Base-by-base conservation (phyloP, 2,113 vertebrate species). In the Sinocyclocheilus rhinocerous region DNA sequence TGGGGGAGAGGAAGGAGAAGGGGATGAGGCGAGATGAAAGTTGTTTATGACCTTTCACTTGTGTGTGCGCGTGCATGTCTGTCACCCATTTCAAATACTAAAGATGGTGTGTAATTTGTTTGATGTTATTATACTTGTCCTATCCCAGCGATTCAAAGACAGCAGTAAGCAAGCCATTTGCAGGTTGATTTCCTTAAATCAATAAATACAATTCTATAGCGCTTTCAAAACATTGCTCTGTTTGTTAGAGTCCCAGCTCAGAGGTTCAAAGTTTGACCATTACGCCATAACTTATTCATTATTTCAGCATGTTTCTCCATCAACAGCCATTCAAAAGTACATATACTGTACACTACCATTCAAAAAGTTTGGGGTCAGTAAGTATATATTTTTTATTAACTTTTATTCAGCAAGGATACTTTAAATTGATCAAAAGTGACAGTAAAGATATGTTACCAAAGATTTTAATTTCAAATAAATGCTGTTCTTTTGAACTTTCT, bases 1-100 rank as follows among this genome's bases (percentile, higher is more conserved):
- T 96, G 96, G 96, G 96, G 63, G 93, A 95, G 95, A 57, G 57
- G 73, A 76, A 76, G 45, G 42, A 48, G 13, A 79, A 5, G 73
- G 36, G 84, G 50, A 57, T 48, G 55, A 65, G 45, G 48, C 9
- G 1, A 83, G 65, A 83, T 83, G 45, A 83, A 83, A 83, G 65
- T 70, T 72, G 5, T 9, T 70, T 83, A 9, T 55, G 81, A 83
- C 81, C 65, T 55, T 48, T 83, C 20, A 83, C 48, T 81, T 39
- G 52, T 33, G 76, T 52, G 73, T 4, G 57, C 1, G 4, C 8
- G 42, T 45, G 36, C 42, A 50, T 45, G 3, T 9, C 24, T 77
- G 15, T 52, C 24, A 12, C 9, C 26, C n/a, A 8, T 75, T 76
- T 76, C 52, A 78, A 33, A 42, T 39, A n/a, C 70, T 75, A 3